Base-by-base conservation (phyloP, 2,888 invertebrate species). In the Itoplectis maculator region DNA sequence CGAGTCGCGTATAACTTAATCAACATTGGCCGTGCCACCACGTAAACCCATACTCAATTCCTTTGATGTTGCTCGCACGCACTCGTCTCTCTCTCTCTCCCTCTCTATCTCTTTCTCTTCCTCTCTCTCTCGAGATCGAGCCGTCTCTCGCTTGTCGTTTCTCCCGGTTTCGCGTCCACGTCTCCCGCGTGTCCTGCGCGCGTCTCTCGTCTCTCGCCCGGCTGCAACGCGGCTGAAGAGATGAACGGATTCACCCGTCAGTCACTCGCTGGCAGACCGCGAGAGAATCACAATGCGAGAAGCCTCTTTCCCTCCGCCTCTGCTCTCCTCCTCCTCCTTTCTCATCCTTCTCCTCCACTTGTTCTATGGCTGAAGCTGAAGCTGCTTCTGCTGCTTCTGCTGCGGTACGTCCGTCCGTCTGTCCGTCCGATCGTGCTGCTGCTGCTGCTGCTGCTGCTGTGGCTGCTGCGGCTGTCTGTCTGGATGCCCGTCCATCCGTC, bases 181-280 rank as follows among this genome's bases (percentile, higher is more conserved):
- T 79, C 76, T 72, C 66, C 69, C 69, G 78, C 66, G 66, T 76
- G 74, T 79, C 81, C 76, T 70, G 72, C 83, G 74, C n/a, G n/a
- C n/a, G n/a, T n/a, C n/a, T n/a, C n/a, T n/a, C n/a, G n/a, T n/a
- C n/a, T n/a, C n/a, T n/a, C n/a, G n/a, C n/a, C n/a, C 63, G 68
- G 70, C 66, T 77, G 66, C 82, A 54, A 45, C 45, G 69, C 56
- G 80, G 78, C 47, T 56, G 77, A 85, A 82, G 80, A 78, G 83
- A 83, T 81, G 86, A 86, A 89, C 87, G 91, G 91, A 92, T 92
- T 92, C 92, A 92, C 88, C 92, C 91, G 92, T 92, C 92, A 92
- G 90, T 92, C 92, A 92, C 88, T 91, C 89, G 85, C 89, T 89
- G 90, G 90, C 88, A 90, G 90, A 89, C 90, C 88, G 87, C 88